Percentiles rank a stretch among this genome's conserved stretches.
phyloP scores from a whole-genome alignment of 2,113 vertebrate species.

The Daphoenositta chrysoptera region DNA sequence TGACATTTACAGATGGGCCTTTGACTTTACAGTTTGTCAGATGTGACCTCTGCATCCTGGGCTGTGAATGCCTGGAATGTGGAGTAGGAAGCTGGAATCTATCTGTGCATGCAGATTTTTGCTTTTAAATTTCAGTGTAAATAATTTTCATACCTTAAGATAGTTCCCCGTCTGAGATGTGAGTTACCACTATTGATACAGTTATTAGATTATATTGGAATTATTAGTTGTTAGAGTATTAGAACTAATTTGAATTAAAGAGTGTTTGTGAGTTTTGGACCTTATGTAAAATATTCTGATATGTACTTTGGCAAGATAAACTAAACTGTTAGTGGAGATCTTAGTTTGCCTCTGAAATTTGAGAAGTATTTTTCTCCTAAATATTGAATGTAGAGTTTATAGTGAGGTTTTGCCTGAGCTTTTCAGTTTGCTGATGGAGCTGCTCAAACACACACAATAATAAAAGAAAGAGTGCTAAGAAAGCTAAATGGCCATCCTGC shows the following conservation, averaged over 20 bases:
- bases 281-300: neutral
- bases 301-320: accelerated
- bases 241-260: neutral
- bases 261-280: neutral
- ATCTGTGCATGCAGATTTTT: neutral
- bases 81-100: neutral
- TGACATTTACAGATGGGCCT: neutral
- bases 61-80: neutral
- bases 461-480: neutral
- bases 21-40: neutral
- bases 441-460: neutral
- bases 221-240: neutral
- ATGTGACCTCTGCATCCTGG: neutral
- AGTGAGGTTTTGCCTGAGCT: neutral
- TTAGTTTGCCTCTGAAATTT: neutral
- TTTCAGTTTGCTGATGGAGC: neutral
- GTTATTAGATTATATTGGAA: neutral
- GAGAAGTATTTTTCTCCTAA: neutral
- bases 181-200: neutral
- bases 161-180: neutral
- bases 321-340: neutral
- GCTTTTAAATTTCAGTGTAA: neutral
- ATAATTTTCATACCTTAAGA: neutral
- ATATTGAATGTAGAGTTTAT: neutral
- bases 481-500: neutral